Evolutionary conservation across 2,888 invertebrate species (phyloP).

Genomic region (Hecatera dysodea): DNA sequence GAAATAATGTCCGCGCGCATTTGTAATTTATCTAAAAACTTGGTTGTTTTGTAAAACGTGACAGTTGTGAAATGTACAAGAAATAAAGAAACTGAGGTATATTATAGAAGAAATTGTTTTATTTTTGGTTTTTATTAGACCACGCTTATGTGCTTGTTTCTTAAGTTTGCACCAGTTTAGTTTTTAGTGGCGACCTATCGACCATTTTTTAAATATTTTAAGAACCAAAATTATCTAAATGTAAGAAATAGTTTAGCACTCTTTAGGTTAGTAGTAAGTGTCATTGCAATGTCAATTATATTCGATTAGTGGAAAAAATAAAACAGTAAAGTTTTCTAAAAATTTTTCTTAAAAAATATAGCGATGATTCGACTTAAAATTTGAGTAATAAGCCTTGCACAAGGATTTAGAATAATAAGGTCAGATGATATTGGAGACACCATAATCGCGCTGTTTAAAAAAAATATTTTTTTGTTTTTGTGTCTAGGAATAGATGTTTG

Average conservation of each 20-base stretch:
- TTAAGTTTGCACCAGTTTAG: constrained; percentile 79
- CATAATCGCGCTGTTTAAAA: constrained; percentile 71
- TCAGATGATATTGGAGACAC: constrained; percentile 68
- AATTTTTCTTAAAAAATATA: constrained; percentile 78
- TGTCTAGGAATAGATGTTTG: constrained; percentile 81
- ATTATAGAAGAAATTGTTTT: constrained; percentile 84
- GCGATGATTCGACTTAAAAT: constrained; percentile 71
- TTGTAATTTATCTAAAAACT: constrained; percentile 62
- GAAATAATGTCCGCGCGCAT: constrained; percentile 42
- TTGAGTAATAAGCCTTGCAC: constrained; percentile 72
- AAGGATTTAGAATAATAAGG: constrained; percentile 75
- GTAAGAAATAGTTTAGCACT: constrained; percentile 88
- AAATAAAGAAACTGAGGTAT: constrained; percentile 86
- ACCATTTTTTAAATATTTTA: constrained; percentile 74
- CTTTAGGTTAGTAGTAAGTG: constrained; percentile 89
- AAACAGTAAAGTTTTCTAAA: constrained; percentile 88
- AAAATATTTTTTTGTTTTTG: constrained; percentile 71
- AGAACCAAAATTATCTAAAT: constrained; percentile 85
- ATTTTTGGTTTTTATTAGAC: constrained; percentile 78
- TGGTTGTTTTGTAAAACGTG: constrained; percentile 82
- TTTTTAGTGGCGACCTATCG: constrained; percentile 72
- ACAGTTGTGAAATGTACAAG: constrained; percentile 89
- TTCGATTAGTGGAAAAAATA: constrained; percentile 87
- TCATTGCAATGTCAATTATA: constrained; percentile 91
- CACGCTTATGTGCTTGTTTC: constrained; percentile 86